Evolutionary conservation across 2,113 vertebrate species (phyloP).

Genomic region (Chloroceryle aenea): DNA sequence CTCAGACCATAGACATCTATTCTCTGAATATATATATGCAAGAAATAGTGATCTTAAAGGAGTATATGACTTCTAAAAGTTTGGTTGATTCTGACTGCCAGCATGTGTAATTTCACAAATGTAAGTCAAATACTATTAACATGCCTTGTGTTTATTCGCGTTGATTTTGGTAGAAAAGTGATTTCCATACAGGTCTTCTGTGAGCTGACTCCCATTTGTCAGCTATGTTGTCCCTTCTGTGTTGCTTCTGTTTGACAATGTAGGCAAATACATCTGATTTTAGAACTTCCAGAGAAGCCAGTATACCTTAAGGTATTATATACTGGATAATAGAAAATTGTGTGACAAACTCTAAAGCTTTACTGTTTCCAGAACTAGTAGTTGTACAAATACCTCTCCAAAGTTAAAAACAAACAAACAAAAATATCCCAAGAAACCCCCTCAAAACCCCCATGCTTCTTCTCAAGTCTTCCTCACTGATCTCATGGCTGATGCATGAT

Average conservation of each 20-base stretch:
- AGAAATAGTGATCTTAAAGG: neutral
- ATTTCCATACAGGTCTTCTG: neutral
- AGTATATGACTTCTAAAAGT: neutral
- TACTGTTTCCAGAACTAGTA: neutral
- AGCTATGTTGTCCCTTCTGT: neutral
- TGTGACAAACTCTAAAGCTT: neutral
- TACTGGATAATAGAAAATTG: neutral
- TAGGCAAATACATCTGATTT: conserved; percentile 40
- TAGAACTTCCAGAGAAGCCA: neutral
- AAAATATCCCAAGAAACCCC: neutral
- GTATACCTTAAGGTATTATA: neutral
- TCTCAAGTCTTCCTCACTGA: neutral
- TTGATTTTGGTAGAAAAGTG: neutral
- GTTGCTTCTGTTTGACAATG: neutral
- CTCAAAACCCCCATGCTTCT: neutral
- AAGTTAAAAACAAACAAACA: neutral
- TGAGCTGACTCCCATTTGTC: neutral
- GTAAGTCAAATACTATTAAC: neutral
- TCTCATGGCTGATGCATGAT: neutral
- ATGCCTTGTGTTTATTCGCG: neutral
- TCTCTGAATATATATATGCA: neutral
- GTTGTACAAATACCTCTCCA: neutral
- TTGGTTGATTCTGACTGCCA: neutral
- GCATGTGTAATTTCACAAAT: neutral
- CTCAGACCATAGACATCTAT: neutral